Evolutionary conservation across 2,888 invertebrate species (phyloP).

Genomic region (Cosmopolites sordidus): DNA sequence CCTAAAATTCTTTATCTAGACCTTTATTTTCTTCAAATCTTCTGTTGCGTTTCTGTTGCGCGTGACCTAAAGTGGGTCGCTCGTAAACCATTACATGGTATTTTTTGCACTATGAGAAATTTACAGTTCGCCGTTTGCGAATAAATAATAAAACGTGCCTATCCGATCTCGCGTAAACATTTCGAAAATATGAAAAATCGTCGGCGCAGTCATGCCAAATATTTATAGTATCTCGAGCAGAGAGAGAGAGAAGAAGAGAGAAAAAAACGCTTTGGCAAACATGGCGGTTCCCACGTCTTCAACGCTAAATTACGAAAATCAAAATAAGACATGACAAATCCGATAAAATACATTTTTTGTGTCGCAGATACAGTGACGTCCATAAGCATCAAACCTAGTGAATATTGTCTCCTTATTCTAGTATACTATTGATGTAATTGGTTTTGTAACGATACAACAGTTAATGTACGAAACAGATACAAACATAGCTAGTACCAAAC

Average conservation of each 20-base stretch:
- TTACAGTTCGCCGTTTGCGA: constrained; percentile 5
- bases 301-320: too few species aligned
- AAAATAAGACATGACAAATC: too few species aligned
- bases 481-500: too few species aligned
- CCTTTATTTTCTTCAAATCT: neutral
- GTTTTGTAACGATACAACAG: too few species aligned
- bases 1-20: too few species aligned
- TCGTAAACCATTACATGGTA: neutral
- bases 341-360: too few species aligned
- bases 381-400: too few species aligned
- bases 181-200: constrained; percentile 1
- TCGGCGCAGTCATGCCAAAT: neutral
- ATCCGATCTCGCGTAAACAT: constrained; percentile 3
- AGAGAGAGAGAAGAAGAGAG: neutral
- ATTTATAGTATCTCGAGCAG: neutral
- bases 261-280: neutral
- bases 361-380: too few species aligned
- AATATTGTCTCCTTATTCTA: too few species aligned
- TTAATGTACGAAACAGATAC: too few species aligned
- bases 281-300: neutral
- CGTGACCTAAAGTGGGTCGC: neutral
- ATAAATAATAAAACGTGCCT: constrained; percentile 13
- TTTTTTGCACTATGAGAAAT: constrained; percentile 1
- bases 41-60: neutral
- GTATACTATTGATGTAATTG: too few species aligned